phyloP scores from a whole-genome alignment of 2,113 vertebrate species.

The Connochaetes taurinus region DNA sequence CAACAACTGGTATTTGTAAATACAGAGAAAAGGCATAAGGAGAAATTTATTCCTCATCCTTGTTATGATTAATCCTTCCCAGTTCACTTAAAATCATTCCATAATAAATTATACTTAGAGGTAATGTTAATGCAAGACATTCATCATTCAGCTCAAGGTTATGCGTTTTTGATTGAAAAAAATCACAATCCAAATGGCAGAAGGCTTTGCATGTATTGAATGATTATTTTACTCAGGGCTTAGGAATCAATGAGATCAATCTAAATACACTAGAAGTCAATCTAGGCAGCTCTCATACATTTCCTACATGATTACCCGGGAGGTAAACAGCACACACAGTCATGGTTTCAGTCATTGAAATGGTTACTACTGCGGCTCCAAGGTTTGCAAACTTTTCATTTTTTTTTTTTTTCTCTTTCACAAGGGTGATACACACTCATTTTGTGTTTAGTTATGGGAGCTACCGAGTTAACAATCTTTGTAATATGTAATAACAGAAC shows the following conservation, averaged over 20 bases:
- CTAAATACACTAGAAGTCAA: not conserved
- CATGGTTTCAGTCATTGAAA: conserved; percentile 8
- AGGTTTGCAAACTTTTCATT: not conserved
- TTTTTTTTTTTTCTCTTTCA: not conserved
- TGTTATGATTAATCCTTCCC: not conserved
- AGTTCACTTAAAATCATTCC: not conserved
- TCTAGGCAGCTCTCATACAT: not conserved
- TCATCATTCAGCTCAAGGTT: not conserved
- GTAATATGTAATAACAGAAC: not conserved
- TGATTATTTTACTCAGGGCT: not conserved
- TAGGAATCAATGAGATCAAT: not conserved
- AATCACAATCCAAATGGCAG: not conserved
- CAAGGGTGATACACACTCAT: not conserved
- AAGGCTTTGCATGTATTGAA: not conserved
- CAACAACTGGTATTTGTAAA: not conserved
- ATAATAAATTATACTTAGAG: not conserved
- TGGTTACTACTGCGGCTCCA: not conserved
- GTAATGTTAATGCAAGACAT: not conserved
- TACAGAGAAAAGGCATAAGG: not conserved
- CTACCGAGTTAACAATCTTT: not conserved
- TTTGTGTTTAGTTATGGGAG: not conserved
- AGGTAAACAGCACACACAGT: not conserved
- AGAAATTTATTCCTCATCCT: not conserved
- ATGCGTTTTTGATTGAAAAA: not conserved
- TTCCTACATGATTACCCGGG: not conserved